These are phyloP conservation scores for Lithophane socia DNA, from an alignment of 2,888 invertebrate genomes.

Conservation along the genomic window DNA sequence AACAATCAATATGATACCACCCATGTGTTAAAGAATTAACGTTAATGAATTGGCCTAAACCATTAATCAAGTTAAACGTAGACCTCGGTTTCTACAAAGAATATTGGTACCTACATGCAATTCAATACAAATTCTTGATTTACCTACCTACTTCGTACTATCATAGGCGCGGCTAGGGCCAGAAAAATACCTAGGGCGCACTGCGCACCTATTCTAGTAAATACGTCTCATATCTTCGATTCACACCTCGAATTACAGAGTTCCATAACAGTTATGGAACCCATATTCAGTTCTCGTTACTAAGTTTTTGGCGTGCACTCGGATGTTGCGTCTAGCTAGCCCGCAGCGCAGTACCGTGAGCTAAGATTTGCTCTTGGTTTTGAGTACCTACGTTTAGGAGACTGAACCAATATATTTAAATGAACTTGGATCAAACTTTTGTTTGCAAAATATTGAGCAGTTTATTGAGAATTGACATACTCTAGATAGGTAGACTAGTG, in stretches of 20 bases:
- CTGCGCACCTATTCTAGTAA: no score
- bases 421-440: not conserved
- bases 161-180: no score
- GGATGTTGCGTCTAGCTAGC: not conserved
- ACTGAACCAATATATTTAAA: not conserved
- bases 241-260: not conserved
- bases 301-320: not conserved
- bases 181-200: no score
- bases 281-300: no score
- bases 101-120: not conserved
- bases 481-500: not conserved
- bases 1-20: no score
- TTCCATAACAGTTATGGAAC: no score
- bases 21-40: no score
- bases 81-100: not conserved
- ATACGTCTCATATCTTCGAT: no score
- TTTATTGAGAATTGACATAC: not conserved
- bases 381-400: not conserved
- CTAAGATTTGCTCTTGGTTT: not conserved
- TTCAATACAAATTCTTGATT: not conserved
- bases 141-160: no score
- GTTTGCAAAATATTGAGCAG: not conserved
- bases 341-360: not conserved
- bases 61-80: no score
- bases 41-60: no score